Evolutionary conservation across 2,797 vertebrate genomes (phyloP), one percentile per base, ranked within the genome.

Genomic region (Eremophila alpestris): DNA sequence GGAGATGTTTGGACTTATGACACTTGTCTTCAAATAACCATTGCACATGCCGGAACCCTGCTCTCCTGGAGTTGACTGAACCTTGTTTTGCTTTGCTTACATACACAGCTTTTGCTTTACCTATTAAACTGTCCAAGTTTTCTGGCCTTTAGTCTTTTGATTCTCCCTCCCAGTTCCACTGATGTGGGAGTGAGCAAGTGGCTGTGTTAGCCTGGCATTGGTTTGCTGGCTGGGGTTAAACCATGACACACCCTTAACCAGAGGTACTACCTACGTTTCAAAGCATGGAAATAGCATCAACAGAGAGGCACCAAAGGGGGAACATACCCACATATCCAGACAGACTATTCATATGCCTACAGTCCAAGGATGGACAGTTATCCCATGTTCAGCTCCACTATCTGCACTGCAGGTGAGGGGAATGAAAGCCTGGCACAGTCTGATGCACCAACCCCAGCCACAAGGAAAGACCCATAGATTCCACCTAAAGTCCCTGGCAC

Each of bases 331-430:
- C 18, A 10, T 11, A 11, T 59, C 23, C 67, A 73, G 48, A 41
- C 43, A 36, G 20, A 62, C 23, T 71, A 17, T 10, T 69, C 0
- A 0, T 43, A 32, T 4, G 1, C 13, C 2, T 55, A 8, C 14
- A 9, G 76, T 32, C 27, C 27, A 51, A 62, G 20, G 17, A 32
- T 48, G 56, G 49, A 46, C 30, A 59, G 41, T 5, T 59, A 32
- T 40, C 36, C 20, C 2, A 0, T 36, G 14, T 36, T 68, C 77
- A 91, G 23, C 6, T 80, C 40, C 34, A 13, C 12, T 22, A 26
- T 38, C 29, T 58, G 21, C 7, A 4, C n/a, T 59, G 60, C 62
- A 78, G 30, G 9, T 2, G 2, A 80, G 18, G 27, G 36, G 20
- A 82, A 55, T 2, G 2, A 89, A 69, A 85, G 63, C 20, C n/a